Evolutionary conservation across 2,888 invertebrate genomes (phyloP), one percentile per base, ranked within the genome.

Genomic region (Acleris literana): DNA sequence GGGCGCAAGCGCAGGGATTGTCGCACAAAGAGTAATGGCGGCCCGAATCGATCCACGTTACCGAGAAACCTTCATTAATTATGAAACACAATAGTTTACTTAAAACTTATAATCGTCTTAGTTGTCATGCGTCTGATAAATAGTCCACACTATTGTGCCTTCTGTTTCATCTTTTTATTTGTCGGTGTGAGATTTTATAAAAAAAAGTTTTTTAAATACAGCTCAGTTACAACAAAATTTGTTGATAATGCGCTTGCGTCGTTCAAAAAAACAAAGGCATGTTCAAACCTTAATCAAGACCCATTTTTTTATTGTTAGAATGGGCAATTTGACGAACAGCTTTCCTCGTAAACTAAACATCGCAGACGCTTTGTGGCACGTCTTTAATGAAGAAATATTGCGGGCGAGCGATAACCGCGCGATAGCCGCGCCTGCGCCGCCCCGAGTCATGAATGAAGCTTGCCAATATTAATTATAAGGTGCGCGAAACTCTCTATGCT

Each of bases 1-100:
- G 92, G 92, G 88, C 90, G 88, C 89, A 86, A 88, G 88, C 90
- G 88, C 89, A 86, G 88, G 90, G 92, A 92, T 91, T 92, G 92
- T 92, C 92, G 90, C 92, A 92, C 92, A 92, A 92, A 90, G 92
- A 83, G 89, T 92, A 92, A 92, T 90, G 92, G 90, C 91, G 87
- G 89, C 87, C 88, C 87, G 83, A 92, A 91, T 90, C 82, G 91
- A 91, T 92, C 88, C 86, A 91, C 84, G 87, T 92, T 46, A 90
- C 92, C 85, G 81, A 89, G 91, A 92, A 91, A 90, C 85, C 86
- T 92, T 92, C 92, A 92, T 92, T 92, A 92, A 92, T 92, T 92
- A 92, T 91, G 88, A 87, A 91, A 92, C 90, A 92, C 87, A 92
- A 92, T 92, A 89, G 85, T 88, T 88, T 90, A 81, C 76, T 83